phyloP scores from a whole-genome alignment of 2,797 vertebrate species.

The Danio jaintianensis region DNA sequence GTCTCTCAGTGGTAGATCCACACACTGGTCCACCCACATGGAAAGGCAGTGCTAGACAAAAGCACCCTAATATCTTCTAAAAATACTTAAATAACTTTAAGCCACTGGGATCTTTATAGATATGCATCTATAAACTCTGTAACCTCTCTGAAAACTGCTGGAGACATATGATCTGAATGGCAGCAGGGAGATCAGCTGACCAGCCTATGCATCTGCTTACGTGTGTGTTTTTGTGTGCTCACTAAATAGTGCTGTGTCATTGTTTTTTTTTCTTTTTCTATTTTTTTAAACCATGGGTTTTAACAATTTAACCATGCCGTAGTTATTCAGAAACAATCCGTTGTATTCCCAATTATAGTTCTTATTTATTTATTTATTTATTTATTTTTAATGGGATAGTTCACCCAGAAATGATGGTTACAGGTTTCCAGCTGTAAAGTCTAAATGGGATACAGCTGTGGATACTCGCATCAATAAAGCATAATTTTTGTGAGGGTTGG shows the following conservation, averaged over 20 bases:
- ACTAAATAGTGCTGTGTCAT: neutral
- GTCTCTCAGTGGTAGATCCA: slow-evolving; percentile 3
- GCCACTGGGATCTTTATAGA: neutral
- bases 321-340: neutral
- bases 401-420: neutral
- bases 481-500: too few relatives aligned
- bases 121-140: neutral
- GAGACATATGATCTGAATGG: neutral
- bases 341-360: neutral
- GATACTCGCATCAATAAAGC: too few relatives aligned
- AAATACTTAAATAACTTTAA: neutral
- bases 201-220: neutral
- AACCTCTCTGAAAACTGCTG: neutral
- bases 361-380: too few relatives aligned
- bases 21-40: neutral
- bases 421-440: too few relatives aligned
- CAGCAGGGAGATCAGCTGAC: neutral
- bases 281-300: neutral
- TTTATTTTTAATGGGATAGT: too few relatives aligned
- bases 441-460: too few relatives aligned
- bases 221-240: slow-evolving; percentile 34
- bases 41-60: neutral
- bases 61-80: too few relatives aligned
- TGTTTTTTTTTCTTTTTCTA: neutral
- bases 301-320: neutral